Evolutionary conservation across 2,888 invertebrate species (phyloP), one percentile per base, ranked within the genome.

Genomic region (Achlya flavicornis): DNA sequence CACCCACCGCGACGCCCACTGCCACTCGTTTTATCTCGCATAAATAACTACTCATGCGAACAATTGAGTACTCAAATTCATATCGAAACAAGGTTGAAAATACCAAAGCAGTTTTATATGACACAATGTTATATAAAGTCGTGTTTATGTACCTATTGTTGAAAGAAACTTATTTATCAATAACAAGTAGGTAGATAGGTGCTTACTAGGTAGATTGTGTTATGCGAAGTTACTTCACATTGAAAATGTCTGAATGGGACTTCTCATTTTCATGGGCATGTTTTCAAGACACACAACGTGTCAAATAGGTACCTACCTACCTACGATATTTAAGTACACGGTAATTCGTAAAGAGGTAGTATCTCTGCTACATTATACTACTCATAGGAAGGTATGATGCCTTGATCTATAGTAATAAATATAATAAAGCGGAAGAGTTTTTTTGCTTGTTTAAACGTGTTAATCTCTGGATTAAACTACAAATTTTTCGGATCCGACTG

Each of bases 101-200:
- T 85, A 61, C 66, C 46, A 35, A 62, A 67, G 66, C 63, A 41
- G 11, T 57, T 41, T 43, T 64, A 64, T 65, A 68, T 70, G 67
- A 74, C 75, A 74, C 76, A 78, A 80, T 85, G 85, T 90, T 91
- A 91, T 89, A 88, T 87, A 89, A 90, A 90, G 78, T 79, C 87
- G 82, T 87, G 88, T 89, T 86, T 89, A 88, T 89, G 80, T 89
- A 89, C 76, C 82, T 85, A 87, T 89, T 88, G 84, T 87, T 87
- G 86, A 86, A 89, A 89, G 84, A 85, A 89, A 91, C 87, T 89
- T 90, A 90, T 92, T 92, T 91, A 91, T 91, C 90, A 90, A 89
- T 89, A 90, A 81, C 80, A 80, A 73, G 74, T 78, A 78, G 78
- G 79, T 77, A 74, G 12, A 73, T 77, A 75, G 68, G 72, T 77